Evolutionary conservation across 1,140 invertebrate genomes (phyloP), one percentile per base, ranked within the genome.

Genomic region (Drosophila teissieri): DNA sequence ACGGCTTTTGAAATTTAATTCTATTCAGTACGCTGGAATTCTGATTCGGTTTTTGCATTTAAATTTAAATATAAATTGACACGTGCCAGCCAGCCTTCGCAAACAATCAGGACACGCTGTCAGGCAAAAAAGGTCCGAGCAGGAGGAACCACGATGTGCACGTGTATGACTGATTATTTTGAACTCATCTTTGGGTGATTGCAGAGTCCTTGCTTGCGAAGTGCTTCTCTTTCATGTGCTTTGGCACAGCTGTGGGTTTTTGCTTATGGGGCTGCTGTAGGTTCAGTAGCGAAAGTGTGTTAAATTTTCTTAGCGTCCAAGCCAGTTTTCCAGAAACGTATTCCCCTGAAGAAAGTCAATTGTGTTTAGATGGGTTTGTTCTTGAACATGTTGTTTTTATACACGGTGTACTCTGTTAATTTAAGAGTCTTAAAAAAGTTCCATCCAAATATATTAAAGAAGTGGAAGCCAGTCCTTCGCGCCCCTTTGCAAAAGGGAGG

Each of bases 41-140:
- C 54, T 86, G 83, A 88, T 82, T 75, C 45, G 57, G 57, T 69
- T 73, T 81, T 86, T 83, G 79, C 75, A 86, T 86, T 86, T 83
- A 88, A 88, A 88, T 86, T 86, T 88, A 86, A 78, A 86, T 86
- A 88, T 86, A 86, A 86, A 88, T 86, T 86, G 83, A 73, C 83
- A 88, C 83, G 83, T 86, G 83, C 79, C 83, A 31, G 51, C 45
- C 51, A 31, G 51, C 45, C 51, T 45, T 54, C 12, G 45, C 73
- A 77, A 77, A 69, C 74, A 77, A 77, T 49, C 64, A 58, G 55
- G 54, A 42, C 40, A 58, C 61, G 54, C 64, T 69, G 44, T 34
- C 45, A 39, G 27, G 58, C 63, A 63, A 82, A 78, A 81, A 68
- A 65, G 64, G 64, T 44, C 64, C 37, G 31, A 51, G 3, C 34